These are phyloP conservation scores for Yasuhikotakia modesta DNA, from an alignment of 2,797 vertebrate species.

Conservation along the genomic window DNA sequence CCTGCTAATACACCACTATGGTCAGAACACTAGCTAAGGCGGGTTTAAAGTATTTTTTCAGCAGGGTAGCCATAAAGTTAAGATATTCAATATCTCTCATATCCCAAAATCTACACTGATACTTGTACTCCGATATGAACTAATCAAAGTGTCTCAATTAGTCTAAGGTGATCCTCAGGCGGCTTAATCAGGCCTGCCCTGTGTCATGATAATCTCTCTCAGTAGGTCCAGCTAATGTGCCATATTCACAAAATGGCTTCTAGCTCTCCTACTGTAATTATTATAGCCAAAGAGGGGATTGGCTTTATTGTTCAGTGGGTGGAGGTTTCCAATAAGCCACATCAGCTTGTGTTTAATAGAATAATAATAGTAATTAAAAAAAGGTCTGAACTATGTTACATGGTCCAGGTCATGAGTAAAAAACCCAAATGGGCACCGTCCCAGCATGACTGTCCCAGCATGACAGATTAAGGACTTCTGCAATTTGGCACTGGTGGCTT, in stretches of 20 bases:
- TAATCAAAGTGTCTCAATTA: slow-evolving; percentile 58
- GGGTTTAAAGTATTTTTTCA: not conserved
- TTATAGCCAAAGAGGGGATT: slow-evolving; percentile 69
- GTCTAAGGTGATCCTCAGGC: slow-evolving; percentile 55
- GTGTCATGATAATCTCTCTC: slow-evolving; percentile 71
- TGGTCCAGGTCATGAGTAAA: slow-evolving; percentile 55
- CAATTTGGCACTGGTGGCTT: slow-evolving; percentile 52
- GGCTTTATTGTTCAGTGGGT: slow-evolving; percentile 70
- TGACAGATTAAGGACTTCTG: slow-evolving; percentile 52
- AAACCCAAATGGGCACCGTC: slow-evolving; percentile 55
- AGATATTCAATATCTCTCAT: slow-evolving; percentile 38
- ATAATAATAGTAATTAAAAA: slow-evolving; percentile 66
- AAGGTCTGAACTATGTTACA: slow-evolving; percentile 57
- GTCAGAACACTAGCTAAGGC: not conserved
- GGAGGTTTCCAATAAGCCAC: slow-evolving; percentile 70
- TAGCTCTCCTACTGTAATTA: slow-evolving; percentile 69
- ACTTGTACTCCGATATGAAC: slow-evolving; percentile 44
- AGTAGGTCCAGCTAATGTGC: slow-evolving; percentile 72
- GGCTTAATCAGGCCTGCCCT: slow-evolving; percentile 60
- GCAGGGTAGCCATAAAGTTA: slow-evolving; percentile 11
- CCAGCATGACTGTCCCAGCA: slow-evolving; percentile 51
- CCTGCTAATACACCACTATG: slow-evolving; percentile 8
- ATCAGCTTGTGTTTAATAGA: slow-evolving; percentile 64
- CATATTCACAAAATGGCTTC: slow-evolving; percentile 71
- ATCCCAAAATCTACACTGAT: slow-evolving; percentile 36